Percentiles rank a stretch among this genome's conserved stretches.
Evolutionary conservation across 2,888 invertebrate species (phyloP).

Genomic region (Synanthedon vespiformis): DNA sequence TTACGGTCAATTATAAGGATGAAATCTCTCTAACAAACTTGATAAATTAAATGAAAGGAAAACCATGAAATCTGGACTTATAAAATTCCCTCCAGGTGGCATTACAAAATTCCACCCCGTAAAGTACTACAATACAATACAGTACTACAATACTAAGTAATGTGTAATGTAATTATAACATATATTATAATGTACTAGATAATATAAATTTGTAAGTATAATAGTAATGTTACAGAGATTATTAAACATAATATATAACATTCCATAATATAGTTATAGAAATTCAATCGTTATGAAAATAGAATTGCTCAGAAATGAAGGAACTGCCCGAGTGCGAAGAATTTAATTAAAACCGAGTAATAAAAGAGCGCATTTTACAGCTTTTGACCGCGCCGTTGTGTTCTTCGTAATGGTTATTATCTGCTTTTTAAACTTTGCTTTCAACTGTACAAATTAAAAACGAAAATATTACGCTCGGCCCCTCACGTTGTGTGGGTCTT

Average conservation of each 20-base stretch:
- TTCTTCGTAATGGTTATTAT: slow-evolving; percentile 50
- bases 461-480: slow-evolving; percentile 48
- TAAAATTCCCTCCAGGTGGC: too few species aligned
- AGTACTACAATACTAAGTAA: too few species aligned
- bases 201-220: background rate
- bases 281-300: slow-evolving; percentile 5
- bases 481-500: slow-evolving; percentile 49
- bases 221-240: too few species aligned
- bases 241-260: too few species aligned
- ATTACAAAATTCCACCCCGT: too few species aligned
- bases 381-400: slow-evolving; percentile 40
- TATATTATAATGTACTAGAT: too few species aligned
- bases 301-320: slow-evolving; percentile 20
- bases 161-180: too few species aligned
- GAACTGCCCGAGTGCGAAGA: slow-evolving; percentile 37
- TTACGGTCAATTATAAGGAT: too few species aligned
- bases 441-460: slow-evolving; percentile 52
- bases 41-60: too few species aligned
- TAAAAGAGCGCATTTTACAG: slow-evolving; percentile 54
- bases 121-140: too few species aligned
- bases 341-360: slow-evolving; percentile 56
- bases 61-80: too few species aligned
- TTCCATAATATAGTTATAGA: background rate
- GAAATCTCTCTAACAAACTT: too few species aligned
- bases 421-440: slow-evolving; percentile 56